Conservation (phyloP, 2,113 vertebrate species). For the Antechinus flavipes region DNA sequence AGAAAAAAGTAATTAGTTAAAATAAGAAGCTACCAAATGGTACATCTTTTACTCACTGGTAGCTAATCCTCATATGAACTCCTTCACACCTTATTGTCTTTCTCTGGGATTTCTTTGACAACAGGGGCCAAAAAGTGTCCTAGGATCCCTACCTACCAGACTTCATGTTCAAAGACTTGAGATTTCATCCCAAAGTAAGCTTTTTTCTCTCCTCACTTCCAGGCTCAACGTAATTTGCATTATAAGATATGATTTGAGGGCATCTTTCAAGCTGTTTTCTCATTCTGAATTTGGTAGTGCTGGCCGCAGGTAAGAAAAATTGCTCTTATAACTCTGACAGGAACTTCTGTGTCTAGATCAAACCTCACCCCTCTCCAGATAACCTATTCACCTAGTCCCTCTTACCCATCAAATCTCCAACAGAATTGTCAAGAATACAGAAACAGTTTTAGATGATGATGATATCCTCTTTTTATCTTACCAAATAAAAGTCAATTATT, state of each 20-base stretch:
- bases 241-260: neutral
- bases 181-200: neutral
- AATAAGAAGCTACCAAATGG: neutral
- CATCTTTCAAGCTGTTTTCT: neutral
- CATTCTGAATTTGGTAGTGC: no score
- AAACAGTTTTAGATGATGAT: neutral
- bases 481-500: conserved; percentile 31
- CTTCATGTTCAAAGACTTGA: neutral
- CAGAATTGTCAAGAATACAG: no score
- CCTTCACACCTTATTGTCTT: neutral
- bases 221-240: neutral
- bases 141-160: neutral
- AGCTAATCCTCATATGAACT: neutral
- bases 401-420: no score
- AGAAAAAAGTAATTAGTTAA: neutral
- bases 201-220: neutral
- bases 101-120: neutral
- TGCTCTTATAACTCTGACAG: no score
- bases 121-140: neutral
- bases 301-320: no score
- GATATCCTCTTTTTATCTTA: neutral
- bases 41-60: neutral
- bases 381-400: no score
- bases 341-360: no score
- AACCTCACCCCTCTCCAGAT: no score